Conservation (phyloP, 2,888 invertebrate genomes). For the Rhingia rostrata region DNA sequence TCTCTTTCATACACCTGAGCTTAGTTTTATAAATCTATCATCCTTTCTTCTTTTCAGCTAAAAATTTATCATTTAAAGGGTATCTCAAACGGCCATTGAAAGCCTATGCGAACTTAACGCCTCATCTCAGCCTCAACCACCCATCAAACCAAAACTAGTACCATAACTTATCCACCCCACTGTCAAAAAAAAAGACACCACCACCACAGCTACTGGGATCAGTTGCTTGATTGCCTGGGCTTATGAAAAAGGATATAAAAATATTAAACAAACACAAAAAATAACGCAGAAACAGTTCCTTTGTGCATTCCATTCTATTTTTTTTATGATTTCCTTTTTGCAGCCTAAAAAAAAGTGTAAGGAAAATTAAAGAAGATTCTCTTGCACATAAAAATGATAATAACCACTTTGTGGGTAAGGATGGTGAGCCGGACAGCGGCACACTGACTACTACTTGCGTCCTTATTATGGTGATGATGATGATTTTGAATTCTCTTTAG, state of each 20-base stretch:
- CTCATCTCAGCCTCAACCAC: not conserved
- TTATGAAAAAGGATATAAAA: conserved; percentile 54
- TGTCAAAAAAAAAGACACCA: conserved; percentile 13
- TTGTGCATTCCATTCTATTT: conserved; percentile 11
- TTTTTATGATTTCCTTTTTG: not conserved
- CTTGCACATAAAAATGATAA: conserved; percentile 72
- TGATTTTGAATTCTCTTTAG: conserved; percentile 64
- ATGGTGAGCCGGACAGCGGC: conserved; percentile 13
- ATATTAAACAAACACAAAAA: conserved; percentile 47
- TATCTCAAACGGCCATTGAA: too few relatives aligned
- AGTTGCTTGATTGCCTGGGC: conserved; percentile 56
- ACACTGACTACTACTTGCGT: conserved; percentile 50
- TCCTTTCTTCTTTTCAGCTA: too few relatives aligned
- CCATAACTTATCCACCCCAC: not conserved
- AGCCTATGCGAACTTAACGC: too few relatives aligned
- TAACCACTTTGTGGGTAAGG: conserved; percentile 60
- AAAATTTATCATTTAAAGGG: too few relatives aligned
- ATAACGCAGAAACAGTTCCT: conserved; percentile 11
- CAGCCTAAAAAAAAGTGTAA: conserved; percentile 34
- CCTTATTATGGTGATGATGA: conserved; percentile 53
- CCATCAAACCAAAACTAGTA: not conserved
- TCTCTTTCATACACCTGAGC: too few relatives aligned
- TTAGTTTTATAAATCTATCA: too few relatives aligned
- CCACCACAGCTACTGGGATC: conserved; percentile 47
- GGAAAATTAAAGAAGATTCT: conserved; percentile 69